Percentiles rank a stretch among this genome's conserved stretches.
Conservation (phyloP, 1,140 invertebrate genomes). For the Aricia agestis region DNA sequence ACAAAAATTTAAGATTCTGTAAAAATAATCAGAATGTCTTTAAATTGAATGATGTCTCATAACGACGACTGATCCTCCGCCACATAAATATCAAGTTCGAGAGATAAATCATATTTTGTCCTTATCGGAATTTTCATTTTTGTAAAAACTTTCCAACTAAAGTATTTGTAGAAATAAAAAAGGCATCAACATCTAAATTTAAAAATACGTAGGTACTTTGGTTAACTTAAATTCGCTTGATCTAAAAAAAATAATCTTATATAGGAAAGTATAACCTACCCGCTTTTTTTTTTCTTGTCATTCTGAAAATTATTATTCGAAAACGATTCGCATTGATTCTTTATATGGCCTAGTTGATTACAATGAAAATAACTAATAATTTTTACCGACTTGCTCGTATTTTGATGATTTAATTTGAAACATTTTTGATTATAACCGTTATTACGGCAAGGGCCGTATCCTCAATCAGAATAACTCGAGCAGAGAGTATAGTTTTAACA, state of each 20-base stretch:
- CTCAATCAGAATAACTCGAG: constrained; percentile 23
- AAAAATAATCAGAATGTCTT: background rate
- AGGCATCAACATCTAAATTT: background rate
- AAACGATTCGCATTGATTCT: too few species aligned
- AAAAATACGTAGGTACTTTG: too few species aligned
- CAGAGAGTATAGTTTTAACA: constrained; percentile 28
- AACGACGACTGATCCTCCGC: background rate
- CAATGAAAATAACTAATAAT: too few species aligned
- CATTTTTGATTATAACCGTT: too few species aligned
- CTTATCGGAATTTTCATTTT: constrained; percentile 22
- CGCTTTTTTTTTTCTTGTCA: too few species aligned
- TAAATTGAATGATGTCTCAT: too few species aligned
- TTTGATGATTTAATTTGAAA: too few species aligned
- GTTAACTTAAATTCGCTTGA: constrained; percentile 14
- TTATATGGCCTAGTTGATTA: too few species aligned
- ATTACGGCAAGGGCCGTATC: constrained; percentile 17
- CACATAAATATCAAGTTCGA: constrained; percentile 30
- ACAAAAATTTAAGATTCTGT: constrained; percentile 22
- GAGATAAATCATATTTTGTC: constrained; percentile 22
- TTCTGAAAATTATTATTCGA: too few species aligned
- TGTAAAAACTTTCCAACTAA: constrained; percentile 18
- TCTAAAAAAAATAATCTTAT: constrained; percentile 26
- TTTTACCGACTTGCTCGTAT: too few species aligned
- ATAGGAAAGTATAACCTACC: too few species aligned
- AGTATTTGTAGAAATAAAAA: constrained; percentile 18